Evolutionary conservation across 2,113 vertebrate genomes (phyloP).

Genomic region (Ahaetulla prasina): DNA sequence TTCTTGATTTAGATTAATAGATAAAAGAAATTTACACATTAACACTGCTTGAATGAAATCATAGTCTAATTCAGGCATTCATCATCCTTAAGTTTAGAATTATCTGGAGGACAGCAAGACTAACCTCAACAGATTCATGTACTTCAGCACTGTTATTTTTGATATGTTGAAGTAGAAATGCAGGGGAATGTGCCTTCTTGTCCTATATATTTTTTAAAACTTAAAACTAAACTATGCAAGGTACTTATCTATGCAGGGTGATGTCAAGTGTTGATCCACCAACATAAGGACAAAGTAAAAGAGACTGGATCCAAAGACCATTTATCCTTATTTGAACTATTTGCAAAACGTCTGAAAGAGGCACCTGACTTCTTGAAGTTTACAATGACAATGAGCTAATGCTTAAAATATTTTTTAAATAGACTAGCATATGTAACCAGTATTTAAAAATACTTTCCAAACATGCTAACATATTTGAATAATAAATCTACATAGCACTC

Average conservation of each 20-base stretch:
- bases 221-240: background rate
- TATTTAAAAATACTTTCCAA: slow-evolving; percentile 28
- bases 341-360: background rate
- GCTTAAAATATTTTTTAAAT: slow-evolving; percentile 29
- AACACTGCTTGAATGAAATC: background rate
- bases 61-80: background rate
- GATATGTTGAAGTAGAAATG: background rate
- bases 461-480: background rate
- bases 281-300: background rate
- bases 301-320: background rate
- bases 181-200: background rate
- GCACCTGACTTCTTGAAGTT: background rate
- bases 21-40: background rate
- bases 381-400: slow-evolving; percentile 10
- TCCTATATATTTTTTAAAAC: background rate
- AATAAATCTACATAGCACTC: slow-evolving; percentile 44
- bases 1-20: background rate
- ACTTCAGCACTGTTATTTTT: background rate
- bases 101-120: background rate
- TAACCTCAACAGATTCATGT: background rate
- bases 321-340: background rate
- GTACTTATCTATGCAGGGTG: background rate
- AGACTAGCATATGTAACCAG: slow-evolving; percentile 23
- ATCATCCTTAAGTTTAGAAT: background rate
- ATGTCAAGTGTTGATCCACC: background rate